Conservation (phyloP, 2,797 vertebrate genomes). For the Glossophaga mutica region DNA sequence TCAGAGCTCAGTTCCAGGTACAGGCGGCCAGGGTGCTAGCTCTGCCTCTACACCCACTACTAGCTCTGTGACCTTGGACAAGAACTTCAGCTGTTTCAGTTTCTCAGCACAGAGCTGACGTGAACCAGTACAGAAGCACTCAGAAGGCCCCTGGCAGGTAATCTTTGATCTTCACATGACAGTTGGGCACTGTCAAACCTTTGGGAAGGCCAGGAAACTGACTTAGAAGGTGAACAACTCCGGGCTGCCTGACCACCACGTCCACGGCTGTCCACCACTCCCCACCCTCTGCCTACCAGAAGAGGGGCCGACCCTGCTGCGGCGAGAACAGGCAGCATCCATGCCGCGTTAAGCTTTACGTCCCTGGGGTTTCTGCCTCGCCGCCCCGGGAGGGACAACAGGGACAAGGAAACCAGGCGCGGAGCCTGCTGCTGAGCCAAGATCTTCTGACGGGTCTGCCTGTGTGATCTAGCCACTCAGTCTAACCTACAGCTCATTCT, state of each 20-base stretch:
- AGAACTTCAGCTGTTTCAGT: neutral
- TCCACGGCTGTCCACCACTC: neutral
- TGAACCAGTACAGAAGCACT: neutral
- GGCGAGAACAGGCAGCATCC: neutral
- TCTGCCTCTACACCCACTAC: neutral
- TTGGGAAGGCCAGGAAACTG: neutral
- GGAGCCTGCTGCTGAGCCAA: neutral
- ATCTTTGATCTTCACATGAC: neutral
- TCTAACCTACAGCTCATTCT: neutral
- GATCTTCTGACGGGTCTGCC: neutral
- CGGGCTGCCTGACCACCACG: fast-evolving
- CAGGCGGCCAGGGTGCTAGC: neutral
- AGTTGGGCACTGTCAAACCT: neutral
- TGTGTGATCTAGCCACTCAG: neutral
- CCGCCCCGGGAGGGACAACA: fast-evolving
- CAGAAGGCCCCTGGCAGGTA: neutral
- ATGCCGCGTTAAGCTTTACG: fast-evolving
- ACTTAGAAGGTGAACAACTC: neutral
- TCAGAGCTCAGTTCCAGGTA: neutral
- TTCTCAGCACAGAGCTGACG: neutral
- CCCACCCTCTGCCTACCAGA: neutral
- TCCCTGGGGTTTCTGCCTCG: neutral
- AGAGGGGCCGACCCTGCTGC: neutral
- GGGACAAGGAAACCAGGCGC: neutral
- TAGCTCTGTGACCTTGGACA: neutral